These are phyloP conservation scores for Papilio glaucus DNA, from an alignment of 1,140 invertebrate species.

Conservation along the genomic window DNA sequence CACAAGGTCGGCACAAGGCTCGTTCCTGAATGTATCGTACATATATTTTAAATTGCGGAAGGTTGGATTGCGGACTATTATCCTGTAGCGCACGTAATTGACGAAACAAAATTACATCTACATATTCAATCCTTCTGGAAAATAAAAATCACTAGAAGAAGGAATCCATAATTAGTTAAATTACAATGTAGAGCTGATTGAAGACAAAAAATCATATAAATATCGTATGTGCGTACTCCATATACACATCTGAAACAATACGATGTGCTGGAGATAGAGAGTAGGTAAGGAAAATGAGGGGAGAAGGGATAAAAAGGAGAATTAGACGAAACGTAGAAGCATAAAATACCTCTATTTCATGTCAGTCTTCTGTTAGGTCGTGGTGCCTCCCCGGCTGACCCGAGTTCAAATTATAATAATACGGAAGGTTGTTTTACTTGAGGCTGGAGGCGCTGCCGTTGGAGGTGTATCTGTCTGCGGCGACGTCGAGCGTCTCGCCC, in stretches of 20 bases:
- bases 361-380: background rate
- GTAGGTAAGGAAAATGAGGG: no score
- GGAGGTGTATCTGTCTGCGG: slow-evolving; percentile 87
- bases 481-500: slow-evolving; percentile 91
- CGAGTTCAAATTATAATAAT: no score
- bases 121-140: background rate
- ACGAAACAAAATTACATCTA: slow-evolving; percentile 8
- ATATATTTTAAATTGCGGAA: slow-evolving; percentile 13
- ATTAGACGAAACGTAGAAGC: no score
- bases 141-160: background rate
- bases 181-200: no score
- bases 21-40: background rate
- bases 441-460: slow-evolving; percentile 88
- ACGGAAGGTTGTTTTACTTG: no score
- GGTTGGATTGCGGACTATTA: background rate
- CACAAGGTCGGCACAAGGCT: background rate
- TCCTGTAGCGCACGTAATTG: slow-evolving; percentile 17
- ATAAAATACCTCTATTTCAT: no score
- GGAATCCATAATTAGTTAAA: background rate
- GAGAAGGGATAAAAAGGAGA: no score
- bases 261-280: no score
- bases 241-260: no score
- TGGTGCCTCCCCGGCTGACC: background rate
- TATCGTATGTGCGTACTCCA: no score
- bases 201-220: no score